Evolutionary conservation across 2,888 invertebrate genomes (phyloP), one percentile per base, ranked within the genome.

Genomic region (Mayetiola destructor): DNA sequence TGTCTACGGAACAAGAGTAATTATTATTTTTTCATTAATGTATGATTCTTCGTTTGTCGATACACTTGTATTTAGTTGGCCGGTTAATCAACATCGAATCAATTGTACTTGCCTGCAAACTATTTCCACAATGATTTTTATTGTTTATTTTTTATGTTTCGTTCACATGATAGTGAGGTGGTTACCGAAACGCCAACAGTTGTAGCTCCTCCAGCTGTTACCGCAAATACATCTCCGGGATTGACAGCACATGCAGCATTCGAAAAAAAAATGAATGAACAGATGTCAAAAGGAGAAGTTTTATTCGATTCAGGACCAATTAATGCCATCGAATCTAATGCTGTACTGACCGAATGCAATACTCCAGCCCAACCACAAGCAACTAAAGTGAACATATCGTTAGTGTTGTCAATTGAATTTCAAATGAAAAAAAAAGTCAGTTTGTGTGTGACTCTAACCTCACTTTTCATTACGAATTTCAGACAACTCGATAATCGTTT

Each of bases 401-500:
- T 12, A 42, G 42, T n/a, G 10, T 21, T 42, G 9, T 23, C 14
- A n/a, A 23, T 42, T 42, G 3, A 23, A 42, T 21, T 10, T 9
- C 14, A 48, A 48, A 27, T n/a, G n/a, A n/a, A n/a, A n/a, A n/a
- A n/a, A n/a, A n/a, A n/a, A n/a, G n/a, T n/a, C n/a, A n/a, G n/a
- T n/a, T n/a, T n/a, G n/a, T n/a, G n/a, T n/a, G n/a, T n/a, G n/a
- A n/a, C n/a, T 27, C 27, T 48, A 48, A 48, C 48, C 48, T 48
- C 48, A 48, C 12, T n/a, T 48, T 48, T 27, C 4, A 9, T 18
- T 4, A 18, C 12, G 12, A 42, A 23, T 37, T 48, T 21, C 18
- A 68, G 69, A 0, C 67, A 66, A 9, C 61, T 69, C 14, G 69
- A 69, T 60, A 64, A 67, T 14, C 64, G 67, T 9, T 61, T 69